Evolutionary conservation across 64 coral and sea anemone species (phyloP).

Genomic region (Exaiptasia diaphana): DNA sequence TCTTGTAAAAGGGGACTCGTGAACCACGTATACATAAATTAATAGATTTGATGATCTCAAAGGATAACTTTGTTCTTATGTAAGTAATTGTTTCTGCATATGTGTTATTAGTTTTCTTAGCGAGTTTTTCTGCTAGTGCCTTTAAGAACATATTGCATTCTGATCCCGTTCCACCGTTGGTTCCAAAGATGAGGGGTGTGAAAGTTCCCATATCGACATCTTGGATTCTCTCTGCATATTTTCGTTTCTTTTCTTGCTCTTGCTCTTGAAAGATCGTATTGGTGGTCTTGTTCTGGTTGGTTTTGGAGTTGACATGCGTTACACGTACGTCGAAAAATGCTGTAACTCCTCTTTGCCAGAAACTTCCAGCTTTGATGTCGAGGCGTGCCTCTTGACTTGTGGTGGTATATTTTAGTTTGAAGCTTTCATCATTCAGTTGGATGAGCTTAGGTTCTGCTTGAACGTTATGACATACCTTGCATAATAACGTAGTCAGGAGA

Average conservation of each 20-base stretch:
- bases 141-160: not conserved
- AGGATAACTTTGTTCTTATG: too few relatives aligned
- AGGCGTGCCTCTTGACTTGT: conserved; percentile 7
- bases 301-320: conserved; percentile 76
- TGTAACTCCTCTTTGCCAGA: conserved; percentile 62
- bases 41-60: too few relatives aligned
- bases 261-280: conserved; percentile 64
- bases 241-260: conserved; percentile 57
- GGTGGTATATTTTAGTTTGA: too few relatives aligned
- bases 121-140: not conserved
- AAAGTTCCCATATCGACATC: not conserved
- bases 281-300: conserved; percentile 58
- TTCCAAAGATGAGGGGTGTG: not conserved
- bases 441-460: conserved; percentile 15
- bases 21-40: too few relatives aligned
- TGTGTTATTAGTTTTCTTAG: not conserved
- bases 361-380: conserved; percentile 44
- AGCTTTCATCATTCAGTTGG: conserved; percentile 22
- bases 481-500: not conserved
- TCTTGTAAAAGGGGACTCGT: too few relatives aligned
- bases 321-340: too few relatives aligned
- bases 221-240: not conserved
- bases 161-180: not conserved
- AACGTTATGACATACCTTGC: conserved; percentile 26
- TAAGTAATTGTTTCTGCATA: too few relatives aligned